These are phyloP conservation scores for Leptonema lineaticorne DNA, from an alignment of 1,140 invertebrate species.

Conservation along the genomic window DNA sequence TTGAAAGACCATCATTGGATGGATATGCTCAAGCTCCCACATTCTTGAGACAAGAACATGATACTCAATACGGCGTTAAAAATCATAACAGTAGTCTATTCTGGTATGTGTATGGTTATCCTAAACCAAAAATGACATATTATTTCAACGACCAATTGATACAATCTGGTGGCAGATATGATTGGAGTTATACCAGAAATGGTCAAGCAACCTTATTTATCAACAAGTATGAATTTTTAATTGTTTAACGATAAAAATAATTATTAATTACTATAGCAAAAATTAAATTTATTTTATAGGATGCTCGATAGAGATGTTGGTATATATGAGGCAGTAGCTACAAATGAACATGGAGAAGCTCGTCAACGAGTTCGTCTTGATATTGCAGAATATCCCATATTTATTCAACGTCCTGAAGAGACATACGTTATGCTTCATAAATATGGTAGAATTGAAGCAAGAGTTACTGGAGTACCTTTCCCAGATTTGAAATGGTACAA, in stretches of 20 bases:
- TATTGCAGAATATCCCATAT: slow-evolving; percentile 89
- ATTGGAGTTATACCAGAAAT: slow-evolving; percentile 84
- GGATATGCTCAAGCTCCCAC: slow-evolving; percentile 78
- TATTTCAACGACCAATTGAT: slow-evolving; percentile 82
- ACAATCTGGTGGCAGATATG: slow-evolving; percentile 77
- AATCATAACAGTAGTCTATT: slow-evolving; percentile 83
- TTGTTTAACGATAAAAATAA: neutral
- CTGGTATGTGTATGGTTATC: slow-evolving; percentile 93
- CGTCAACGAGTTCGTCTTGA: slow-evolving; percentile 80
- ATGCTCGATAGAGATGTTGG: slow-evolving; percentile 92
- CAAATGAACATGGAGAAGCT: slow-evolving; percentile 89
- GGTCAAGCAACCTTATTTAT: slow-evolving; percentile 85
- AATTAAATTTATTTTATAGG: slow-evolving; percentile 48
- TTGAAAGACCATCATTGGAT: slow-evolving; percentile 81
- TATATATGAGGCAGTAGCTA: slow-evolving; percentile 88
- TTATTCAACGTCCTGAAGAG: slow-evolving; percentile 84
- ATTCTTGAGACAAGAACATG: slow-evolving; percentile 82
- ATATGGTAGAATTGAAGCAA: slow-evolving; percentile 76
- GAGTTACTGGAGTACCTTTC: slow-evolving; percentile 85
- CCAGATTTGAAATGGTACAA: slow-evolving; percentile 98
- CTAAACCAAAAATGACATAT: slow-evolving; percentile 86
- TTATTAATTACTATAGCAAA: neutral
- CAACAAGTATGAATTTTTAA: slow-evolving; percentile 62
- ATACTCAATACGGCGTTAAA: slow-evolving; percentile 84
- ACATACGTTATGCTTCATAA: slow-evolving; percentile 72